Base-by-base conservation (phyloP, 2,113 vertebrate species). In the Perca flavescens region DNA sequence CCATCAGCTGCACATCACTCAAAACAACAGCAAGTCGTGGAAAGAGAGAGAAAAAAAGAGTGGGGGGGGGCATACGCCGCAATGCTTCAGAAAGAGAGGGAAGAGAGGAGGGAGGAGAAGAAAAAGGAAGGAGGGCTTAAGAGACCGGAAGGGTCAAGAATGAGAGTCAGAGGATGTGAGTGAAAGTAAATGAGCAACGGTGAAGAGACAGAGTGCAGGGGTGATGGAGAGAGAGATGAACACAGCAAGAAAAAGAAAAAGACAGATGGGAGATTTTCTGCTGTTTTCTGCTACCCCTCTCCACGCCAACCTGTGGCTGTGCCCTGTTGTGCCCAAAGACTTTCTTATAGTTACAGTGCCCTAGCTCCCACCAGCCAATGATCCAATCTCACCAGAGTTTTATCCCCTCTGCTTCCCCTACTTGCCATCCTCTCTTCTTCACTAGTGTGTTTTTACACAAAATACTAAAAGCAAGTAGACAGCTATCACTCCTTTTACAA, bases 1-100 rank as follows among this genome's bases (percentile, higher is more conserved):
- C 94, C 94, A 95, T 95, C 93, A 95, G 94, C 92, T 77, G 82
- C 86, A 90, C 93, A 96, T 95, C 95, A 94, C 89, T 95, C 95
- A 94, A 88, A 93, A 92, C 91, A 92, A 89, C 86, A 87, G 90
- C 89, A 78, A 91, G 83, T 83, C 68, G 15, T 49, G 34, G 77
- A 79, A 54, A 82, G 80, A 81, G 54, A 78, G 71, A 36, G 19
- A 25, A 68, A 79, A 15, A 61, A 5, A 68, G 1, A 22, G 13
- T 16, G 62, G 13, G 13, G 21, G 62, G 13, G 43, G 17, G 5
- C 14, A 0, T 66, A 70, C 2, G 14, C 2, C 9, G 6, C 31
- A 52, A 79, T 56, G 82, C 57, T 67, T 88, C 71, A 43, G 74
- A 70, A 56, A 63, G 72, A 69, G 43, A 61, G 31, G 46, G 36